Percentiles rank a stretch among this genome's conserved stretches.
Conservation (phyloP, 2,888 invertebrate genomes). For the Zeuzera pyrina region DNA sequence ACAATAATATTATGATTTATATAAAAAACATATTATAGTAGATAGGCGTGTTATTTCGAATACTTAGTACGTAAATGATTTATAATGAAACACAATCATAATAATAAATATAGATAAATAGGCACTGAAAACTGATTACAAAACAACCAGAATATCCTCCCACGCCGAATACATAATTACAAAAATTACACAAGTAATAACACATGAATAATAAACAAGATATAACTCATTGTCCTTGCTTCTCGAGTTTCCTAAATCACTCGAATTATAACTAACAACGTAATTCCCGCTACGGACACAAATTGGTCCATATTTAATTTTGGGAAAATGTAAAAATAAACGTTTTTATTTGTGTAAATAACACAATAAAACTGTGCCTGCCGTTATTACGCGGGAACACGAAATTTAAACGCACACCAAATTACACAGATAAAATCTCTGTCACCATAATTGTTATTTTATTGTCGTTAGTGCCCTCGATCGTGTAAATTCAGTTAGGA, state of each 20-base stretch:
- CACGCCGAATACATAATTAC: slow-evolving; percentile 40
- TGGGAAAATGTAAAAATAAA: slow-evolving; percentile 73
- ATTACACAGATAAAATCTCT: slow-evolving; percentile 66
- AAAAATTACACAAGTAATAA: slow-evolving; percentile 49
- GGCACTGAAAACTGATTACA: slow-evolving; percentile 46
- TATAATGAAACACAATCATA: slow-evolving; percentile 61
- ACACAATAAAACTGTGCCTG: slow-evolving; percentile 66
- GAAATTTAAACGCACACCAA: slow-evolving; percentile 54
- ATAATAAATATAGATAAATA: slow-evolving; percentile 52
- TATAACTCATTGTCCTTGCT: slow-evolving; percentile 23
- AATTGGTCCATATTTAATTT: slow-evolving; percentile 72
- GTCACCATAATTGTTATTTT: slow-evolving; percentile 66
- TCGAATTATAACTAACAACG: slow-evolving; percentile 52
- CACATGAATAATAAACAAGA: slow-evolving; percentile 39
- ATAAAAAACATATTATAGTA: no score
- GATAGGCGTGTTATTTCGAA: no score
- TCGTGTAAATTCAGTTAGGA: slow-evolving; percentile 71
- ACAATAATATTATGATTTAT: no score
- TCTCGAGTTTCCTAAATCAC: slow-evolving; percentile 29
- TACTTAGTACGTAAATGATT: slow-evolving; percentile 51
- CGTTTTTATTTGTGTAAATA: slow-evolving; percentile 74
- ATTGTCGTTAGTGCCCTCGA: slow-evolving; percentile 60
- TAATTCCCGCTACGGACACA: slow-evolving; percentile 45
- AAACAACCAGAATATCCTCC: slow-evolving; percentile 61
- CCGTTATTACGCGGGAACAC: slow-evolving; percentile 48